Evolutionary conservation across 1,140 invertebrate genomes (phyloP).

Genomic region (Agraylea sexmaculata): DNA sequence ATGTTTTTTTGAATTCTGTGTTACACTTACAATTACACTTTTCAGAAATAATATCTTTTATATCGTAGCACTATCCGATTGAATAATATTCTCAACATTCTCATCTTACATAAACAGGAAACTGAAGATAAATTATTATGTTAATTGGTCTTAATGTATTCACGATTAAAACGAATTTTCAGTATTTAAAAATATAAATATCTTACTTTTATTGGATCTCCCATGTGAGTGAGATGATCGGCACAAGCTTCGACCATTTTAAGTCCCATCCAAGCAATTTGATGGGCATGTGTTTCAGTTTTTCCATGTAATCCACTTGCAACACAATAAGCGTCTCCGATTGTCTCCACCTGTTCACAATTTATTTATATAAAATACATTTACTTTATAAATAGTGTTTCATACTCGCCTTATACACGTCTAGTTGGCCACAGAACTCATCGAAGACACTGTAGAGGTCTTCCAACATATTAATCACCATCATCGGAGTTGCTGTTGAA

Average conservation of each 20-base stretch:
- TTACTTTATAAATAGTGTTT: neutral
- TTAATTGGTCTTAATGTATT: too few relatives aligned
- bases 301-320: constrained; percentile 79
- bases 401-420: constrained; percentile 90
- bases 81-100: too few relatives aligned
- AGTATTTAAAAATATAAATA: constrained; percentile 1
- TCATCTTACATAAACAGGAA: too few relatives aligned
- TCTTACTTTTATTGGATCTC: constrained; percentile 75
- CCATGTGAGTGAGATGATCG: constrained; percentile 78
- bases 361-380: constrained; percentile 5
- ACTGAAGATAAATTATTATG: too few relatives aligned
- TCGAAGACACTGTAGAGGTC: constrained; percentile 88
- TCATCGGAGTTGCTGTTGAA: constrained; percentile 79
- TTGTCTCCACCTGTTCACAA: constrained; percentile 73
- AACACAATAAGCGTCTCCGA: constrained; percentile 91
- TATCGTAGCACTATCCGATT: too few relatives aligned
- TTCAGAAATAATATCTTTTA: too few relatives aligned
- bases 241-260: constrained; percentile 82
- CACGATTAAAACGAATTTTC: too few relatives aligned
- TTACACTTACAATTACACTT: too few relatives aligned
- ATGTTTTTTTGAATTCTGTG: too few relatives aligned
- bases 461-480: constrained; percentile 91
- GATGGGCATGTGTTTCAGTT: constrained; percentile 76
- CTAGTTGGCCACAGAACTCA: constrained; percentile 74
- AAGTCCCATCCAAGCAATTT: constrained; percentile 88